phyloP scores from a whole-genome alignment of 2,797 vertebrate species.

The Diceros bicornis region DNA sequence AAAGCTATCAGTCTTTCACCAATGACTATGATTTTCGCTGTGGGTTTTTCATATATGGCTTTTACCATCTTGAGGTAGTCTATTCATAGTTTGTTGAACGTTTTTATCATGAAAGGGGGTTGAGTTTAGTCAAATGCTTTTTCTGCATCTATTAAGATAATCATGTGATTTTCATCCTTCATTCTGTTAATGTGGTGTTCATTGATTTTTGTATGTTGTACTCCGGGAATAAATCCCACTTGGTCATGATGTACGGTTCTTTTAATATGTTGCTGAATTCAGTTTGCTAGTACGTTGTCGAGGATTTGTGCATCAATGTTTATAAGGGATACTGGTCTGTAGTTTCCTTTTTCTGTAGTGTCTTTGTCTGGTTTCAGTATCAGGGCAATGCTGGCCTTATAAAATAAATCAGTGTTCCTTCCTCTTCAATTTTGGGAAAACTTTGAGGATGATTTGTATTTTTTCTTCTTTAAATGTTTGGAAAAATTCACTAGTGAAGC shows the following conservation, averaged over 20 bases:
- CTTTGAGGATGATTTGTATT: neutral
- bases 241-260: neutral
- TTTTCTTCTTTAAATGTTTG: conserved; percentile 10
- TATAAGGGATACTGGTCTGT: neutral
- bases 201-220: neutral
- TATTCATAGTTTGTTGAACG: neutral
- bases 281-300: neutral
- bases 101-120: neutral
- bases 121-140: conserved; percentile 28
- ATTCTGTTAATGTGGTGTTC: neutral
- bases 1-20: conserved; percentile 16
- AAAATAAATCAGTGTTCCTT: neutral
- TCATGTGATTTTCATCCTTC: neutral
- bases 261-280: neutral
- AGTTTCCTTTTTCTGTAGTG: neutral
- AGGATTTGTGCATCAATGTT: neutral
- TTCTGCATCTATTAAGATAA: neutral
- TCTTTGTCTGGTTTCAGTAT: neutral
- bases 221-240: conserved; percentile 7
- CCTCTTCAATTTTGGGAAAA: neutral
- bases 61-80: neutral
- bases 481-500: neutral
- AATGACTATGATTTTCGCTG: neutral
- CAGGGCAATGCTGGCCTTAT: neutral
- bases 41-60: conserved; percentile 14